Evolutionary conservation across 37 sponge, comb jelly and placozoan species (phyloP).

Genomic region (Cliona cf. orientalis): DNA sequence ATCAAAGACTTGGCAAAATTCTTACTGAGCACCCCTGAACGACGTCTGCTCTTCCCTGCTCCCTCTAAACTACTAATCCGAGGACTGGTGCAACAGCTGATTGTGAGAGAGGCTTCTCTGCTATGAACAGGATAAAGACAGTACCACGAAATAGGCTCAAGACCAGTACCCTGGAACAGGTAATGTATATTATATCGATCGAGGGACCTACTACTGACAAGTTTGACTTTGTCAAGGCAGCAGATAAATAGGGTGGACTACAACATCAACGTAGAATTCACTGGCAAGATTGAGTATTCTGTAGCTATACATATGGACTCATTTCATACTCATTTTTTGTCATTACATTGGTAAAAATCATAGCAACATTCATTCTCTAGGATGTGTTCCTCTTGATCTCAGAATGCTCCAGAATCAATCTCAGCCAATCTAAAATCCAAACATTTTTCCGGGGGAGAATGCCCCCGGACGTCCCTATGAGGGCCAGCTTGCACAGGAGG

Average conservation of each 20-base stretch:
- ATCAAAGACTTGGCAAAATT: slow-evolving; percentile 3
- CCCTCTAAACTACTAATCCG: not conserved
- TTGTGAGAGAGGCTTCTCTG: slow-evolving; percentile 34
- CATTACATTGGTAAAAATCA: not conserved
- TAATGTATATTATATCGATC: slow-evolving; percentile 31
- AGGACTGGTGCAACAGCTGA: slow-evolving; percentile 28
- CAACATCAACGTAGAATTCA: slow-evolving; percentile 16
- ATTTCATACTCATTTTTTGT: not conserved
- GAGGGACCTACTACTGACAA: slow-evolving; percentile 31
- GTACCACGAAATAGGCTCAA: slow-evolving; percentile 33
- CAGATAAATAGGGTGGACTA: not conserved
- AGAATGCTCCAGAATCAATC: slow-evolving; percentile 1
- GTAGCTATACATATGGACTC: not conserved
- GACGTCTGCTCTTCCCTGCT: slow-evolving; percentile 6
- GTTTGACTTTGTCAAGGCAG: slow-evolving; percentile 30
- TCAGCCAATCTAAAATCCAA: not conserved
- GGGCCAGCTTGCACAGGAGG: not conserved
- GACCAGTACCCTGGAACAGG: slow-evolving; percentile 25
- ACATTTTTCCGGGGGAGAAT: too few species aligned
- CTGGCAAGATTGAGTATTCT: slow-evolving; percentile 1
- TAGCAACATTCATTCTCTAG: not conserved
- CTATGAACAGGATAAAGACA: slow-evolving; percentile 48
- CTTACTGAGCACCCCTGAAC: not conserved
- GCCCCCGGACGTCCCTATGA: too few species aligned
- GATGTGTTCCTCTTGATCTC: not conserved